These are phyloP conservation scores for Spheniscus mendiculus DNA, from an alignment of 2,113 vertebrate species.

Conservation along the genomic window DNA sequence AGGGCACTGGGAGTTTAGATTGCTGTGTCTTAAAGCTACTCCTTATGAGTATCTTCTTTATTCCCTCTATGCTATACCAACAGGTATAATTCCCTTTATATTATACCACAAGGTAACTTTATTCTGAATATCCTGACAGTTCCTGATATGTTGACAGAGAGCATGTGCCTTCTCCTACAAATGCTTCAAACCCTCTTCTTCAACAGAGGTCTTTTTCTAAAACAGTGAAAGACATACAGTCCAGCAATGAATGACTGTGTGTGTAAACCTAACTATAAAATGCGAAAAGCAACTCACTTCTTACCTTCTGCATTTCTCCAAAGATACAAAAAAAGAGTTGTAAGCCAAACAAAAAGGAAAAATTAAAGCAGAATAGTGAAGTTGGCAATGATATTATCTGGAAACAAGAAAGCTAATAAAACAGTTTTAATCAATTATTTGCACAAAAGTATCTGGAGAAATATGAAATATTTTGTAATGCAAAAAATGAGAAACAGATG, in stretches of 20 bases:
- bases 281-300: background rate
- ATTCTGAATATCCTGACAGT: background rate
- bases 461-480: background rate
- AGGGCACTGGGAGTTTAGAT: background rate
- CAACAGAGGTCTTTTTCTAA: background rate
- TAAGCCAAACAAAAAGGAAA: background rate
- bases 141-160: background rate
- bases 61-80: background rate
- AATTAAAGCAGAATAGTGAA: background rate
- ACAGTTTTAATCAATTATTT: background rate
- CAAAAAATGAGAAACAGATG: background rate
- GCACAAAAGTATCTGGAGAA: background rate
- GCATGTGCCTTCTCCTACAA: background rate
- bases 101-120: background rate
- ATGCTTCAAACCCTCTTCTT: background rate
- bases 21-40: background rate
- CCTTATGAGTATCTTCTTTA: background rate
- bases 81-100: background rate
- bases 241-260: background rate
- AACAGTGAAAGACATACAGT: background rate
- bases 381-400: background rate
- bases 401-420: background rate
- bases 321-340: constrained; percentile 2
- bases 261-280: background rate
- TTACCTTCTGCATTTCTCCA: constrained; percentile 59